Conservation (phyloP, 2,113 vertebrate species). For the Murina feae region DNA sequence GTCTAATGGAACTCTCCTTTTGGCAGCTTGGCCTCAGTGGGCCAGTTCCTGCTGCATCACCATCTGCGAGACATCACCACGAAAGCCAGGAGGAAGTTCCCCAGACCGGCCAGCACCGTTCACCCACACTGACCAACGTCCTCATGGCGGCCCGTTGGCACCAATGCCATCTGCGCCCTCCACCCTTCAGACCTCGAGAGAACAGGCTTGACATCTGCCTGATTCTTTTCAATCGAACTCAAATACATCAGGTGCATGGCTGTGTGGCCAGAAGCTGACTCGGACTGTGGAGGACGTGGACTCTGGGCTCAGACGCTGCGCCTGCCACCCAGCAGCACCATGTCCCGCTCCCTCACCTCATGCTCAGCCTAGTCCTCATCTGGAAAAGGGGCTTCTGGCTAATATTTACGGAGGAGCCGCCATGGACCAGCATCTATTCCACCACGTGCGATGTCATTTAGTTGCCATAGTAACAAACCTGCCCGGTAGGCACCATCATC, state of each 20-base stretch:
- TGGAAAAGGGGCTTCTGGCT: background rate
- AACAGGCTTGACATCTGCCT: too few species aligned
- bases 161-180: too few species aligned
- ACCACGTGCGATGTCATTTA: background rate
- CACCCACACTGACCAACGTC: too few species aligned
- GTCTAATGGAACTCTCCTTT: background rate
- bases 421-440: background rate
- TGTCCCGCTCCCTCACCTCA: background rate
- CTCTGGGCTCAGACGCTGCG: too few species aligned
- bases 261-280: too few species aligned
- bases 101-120: too few species aligned
- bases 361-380: background rate
- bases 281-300: too few species aligned
- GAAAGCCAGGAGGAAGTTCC: background rate
- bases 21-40: background rate
- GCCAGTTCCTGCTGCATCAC: background rate
- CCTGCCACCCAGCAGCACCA: background rate
- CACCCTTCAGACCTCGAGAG: too few species aligned
- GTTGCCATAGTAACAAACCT: background rate
- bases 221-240: too few species aligned
- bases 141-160: too few species aligned
- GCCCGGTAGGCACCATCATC: background rate
- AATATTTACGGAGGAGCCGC: background rate
- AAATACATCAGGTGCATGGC: too few species aligned
- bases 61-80: background rate